phyloP scores from a whole-genome alignment of 1,140 invertebrate genomes.

The Panagrolaimus sp. region DNA sequence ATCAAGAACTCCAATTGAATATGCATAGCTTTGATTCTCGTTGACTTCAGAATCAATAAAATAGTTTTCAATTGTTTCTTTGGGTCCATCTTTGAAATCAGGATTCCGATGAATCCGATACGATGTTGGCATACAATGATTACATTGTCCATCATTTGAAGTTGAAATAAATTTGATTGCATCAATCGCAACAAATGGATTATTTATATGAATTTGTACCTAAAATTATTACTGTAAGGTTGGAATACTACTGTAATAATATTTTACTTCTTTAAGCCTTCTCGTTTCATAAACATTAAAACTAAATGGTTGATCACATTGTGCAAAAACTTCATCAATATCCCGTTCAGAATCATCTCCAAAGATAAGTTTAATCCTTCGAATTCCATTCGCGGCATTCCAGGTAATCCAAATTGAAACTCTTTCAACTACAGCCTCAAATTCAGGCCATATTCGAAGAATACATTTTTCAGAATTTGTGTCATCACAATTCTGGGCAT shows the following conservation, averaged over 20 bases:
- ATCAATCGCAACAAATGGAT: conserved; percentile 7
- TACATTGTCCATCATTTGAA: background rate
- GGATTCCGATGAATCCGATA: conserved; percentile 1
- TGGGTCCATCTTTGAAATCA: background rate
- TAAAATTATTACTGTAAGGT: too few relatives aligned
- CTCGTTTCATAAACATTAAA: conserved; percentile 9
- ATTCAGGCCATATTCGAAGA: background rate
- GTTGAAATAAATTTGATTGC: background rate
- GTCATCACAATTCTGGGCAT: conserved; percentile 35
- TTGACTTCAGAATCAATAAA: background rate
- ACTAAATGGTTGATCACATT: conserved; percentile 10
- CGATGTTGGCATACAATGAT: background rate
- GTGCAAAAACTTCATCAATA: conserved; percentile 1
- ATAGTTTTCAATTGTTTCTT: background rate
- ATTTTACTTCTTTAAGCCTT: background rate
- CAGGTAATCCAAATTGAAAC: conserved; percentile 11
- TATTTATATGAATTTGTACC: conserved; percentile 12
- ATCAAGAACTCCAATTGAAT: background rate
- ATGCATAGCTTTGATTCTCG: background rate
- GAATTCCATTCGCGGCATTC: conserved; percentile 5
- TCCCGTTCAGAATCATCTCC: conserved; percentile 2
- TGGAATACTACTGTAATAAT: too few relatives aligned
- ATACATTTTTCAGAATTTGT: background rate
- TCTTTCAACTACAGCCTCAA: background rate
- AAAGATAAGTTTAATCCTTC: background rate